phyloP scores from a whole-genome alignment of 2,113 vertebrate genomes.

The Cynoglossus semilaevis region DNA sequence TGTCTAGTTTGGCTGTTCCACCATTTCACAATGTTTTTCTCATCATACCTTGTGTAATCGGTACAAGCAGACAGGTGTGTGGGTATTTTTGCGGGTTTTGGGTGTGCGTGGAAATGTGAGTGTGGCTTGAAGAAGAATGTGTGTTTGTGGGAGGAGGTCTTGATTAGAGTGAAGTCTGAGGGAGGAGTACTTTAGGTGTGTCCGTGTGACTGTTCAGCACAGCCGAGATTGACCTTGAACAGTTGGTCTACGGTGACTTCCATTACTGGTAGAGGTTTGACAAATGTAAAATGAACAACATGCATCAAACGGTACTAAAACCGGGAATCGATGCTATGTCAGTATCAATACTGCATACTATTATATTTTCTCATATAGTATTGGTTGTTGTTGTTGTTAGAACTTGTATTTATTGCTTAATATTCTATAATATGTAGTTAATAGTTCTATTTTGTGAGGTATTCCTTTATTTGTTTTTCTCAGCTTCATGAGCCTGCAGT shows the following conservation, averaged over 20 bases:
- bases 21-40: too few species aligned
- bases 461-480: background rate
- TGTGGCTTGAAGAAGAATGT: constrained; percentile 7
- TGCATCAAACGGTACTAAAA: too few species aligned
- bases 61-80: background rate
- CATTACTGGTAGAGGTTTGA: background rate
- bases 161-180: constrained; percentile 2
- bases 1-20: too few species aligned
- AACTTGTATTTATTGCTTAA: too few species aligned
- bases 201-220: constrained; percentile 7
- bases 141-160: background rate
- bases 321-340: too few species aligned
- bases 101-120: constrained; percentile 17
- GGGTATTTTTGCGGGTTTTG: constrained; percentile 15
- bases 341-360: too few species aligned
- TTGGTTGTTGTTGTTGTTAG: too few species aligned
- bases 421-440: too few species aligned
- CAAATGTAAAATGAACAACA: background rate
- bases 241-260: background rate
- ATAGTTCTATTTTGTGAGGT: background rate
- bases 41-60: too few species aligned
- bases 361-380: too few species aligned
- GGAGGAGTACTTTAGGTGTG: constrained; percentile 18
- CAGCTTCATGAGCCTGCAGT: constrained; percentile 9
- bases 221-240: constrained; percentile 1